These are phyloP conservation scores for Palythoa grandis DNA, from an alignment of 92 coral and sea anemone genomes.

Conservation along the genomic window DNA sequence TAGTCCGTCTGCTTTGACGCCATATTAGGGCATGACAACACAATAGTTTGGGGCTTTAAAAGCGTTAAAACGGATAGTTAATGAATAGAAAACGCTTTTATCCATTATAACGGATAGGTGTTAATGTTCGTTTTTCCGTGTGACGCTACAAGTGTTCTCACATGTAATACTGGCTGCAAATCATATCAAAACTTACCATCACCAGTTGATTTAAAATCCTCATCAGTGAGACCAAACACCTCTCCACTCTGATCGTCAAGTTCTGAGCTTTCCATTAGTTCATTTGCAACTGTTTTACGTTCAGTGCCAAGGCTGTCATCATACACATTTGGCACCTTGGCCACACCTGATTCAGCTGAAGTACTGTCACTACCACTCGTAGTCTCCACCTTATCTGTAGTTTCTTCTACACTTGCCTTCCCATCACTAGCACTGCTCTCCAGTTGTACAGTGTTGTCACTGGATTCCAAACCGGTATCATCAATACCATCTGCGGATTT, in stretches of 20 bases:
- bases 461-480: neutral
- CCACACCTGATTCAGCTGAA: conserved; percentile 7
- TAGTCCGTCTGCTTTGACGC: too few species aligned
- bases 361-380: neutral
- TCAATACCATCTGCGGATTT: neutral
- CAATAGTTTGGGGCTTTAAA: too few species aligned
- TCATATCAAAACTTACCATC: conserved; percentile 21
- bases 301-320: neutral
- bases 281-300: neutral
- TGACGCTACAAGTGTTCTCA: too few species aligned
- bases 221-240: conserved; percentile 32
- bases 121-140: too few species aligned
- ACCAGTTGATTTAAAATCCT: conserved; percentile 22
- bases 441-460: neutral
- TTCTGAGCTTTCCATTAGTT: neutral
- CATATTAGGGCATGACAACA: too few species aligned
- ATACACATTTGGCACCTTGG: neutral
- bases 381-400: neutral
- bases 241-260: conserved; percentile 16
- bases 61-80: too few species aligned
- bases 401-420: neutral
- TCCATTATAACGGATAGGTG: too few species aligned
- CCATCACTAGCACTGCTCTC: neutral
- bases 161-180: neutral
- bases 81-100: too few species aligned